Base-by-base conservation (phyloP, 2,113 vertebrate species). In the Corapipo altera region DNA sequence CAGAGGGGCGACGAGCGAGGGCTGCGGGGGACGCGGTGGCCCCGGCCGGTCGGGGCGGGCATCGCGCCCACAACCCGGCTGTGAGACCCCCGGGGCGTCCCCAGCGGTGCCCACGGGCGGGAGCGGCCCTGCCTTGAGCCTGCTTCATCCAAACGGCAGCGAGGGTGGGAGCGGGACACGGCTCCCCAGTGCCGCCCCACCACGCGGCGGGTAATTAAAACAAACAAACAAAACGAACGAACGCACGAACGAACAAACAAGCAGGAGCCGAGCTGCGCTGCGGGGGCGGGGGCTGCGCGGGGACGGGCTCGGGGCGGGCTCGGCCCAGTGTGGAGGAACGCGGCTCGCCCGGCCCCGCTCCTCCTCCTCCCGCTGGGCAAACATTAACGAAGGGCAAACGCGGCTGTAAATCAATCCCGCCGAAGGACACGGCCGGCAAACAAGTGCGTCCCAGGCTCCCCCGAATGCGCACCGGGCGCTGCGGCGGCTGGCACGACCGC, bases 351-450 rank as follows among this genome's bases (percentile, higher is more conserved):
- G 46, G 65, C 74, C 67, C 85, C 62, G 17, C 82, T 85, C 85
- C 91, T 62, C 95, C 97, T 97, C 98, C 97, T 96, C 96, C 97
- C 88, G 78, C 95, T 96, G 97, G 98, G 97, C 98, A 98, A 99
- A 99, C 96, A 99, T 99, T 99, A 99, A 99, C 99, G 98, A 98
- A 98, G 96, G 97, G 96, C 96, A 98, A 98, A 97, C 94, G 97
- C 81, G 96, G 98, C 97, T 97, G 98, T 98, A 98, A 99, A 99
- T 99, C 98, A 99, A 98, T 96, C 93, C 81, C 55, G 55, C 93
- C 92, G 93, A 99, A 99, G 98, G 99, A 97, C 98, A 97, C 96
- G 91, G 91, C 96, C 76, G 95, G 97, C 97, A 98, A 98, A 98
- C 98, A 98, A 95, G 39, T 33, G 90, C 93, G 96, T 85, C 97